phyloP scores from a whole-genome alignment of 2,113 vertebrate genomes.

The Nibea coibor region DNA sequence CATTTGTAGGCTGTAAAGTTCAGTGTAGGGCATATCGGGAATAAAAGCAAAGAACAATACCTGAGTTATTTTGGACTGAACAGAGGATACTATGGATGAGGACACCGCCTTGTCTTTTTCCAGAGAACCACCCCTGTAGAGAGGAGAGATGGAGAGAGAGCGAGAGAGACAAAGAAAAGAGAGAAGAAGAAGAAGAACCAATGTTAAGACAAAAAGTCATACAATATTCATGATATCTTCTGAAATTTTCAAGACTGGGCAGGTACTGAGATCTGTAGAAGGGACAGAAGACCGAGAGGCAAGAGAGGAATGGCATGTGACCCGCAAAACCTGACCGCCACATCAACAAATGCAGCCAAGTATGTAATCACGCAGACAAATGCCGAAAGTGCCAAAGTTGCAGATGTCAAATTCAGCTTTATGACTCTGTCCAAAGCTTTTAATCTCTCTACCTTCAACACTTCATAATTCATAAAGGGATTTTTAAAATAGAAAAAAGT shows the following conservation, averaged over 20 bases:
- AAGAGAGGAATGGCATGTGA: conserved; percentile 7
- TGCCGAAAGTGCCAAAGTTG: not conserved
- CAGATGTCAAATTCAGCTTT: not conserved
- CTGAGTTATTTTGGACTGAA: conserved; percentile 99
- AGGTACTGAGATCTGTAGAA: conserved; percentile 3
- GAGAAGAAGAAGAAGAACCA: conserved; percentile 37
- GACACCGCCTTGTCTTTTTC: conserved; percentile 96
- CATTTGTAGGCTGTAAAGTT: conserved; percentile 22
- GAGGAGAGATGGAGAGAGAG: conserved; percentile 18
- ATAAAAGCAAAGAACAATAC: conserved; percentile 80
- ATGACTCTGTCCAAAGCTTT: conserved; percentile 25
- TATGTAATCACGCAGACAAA: conserved; percentile 25
- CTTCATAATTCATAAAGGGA: conserved; percentile 50
- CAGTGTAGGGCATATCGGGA: conserved; percentile 21
- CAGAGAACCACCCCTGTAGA: conserved; percentile 90
- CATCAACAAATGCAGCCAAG: conserved; percentile 25
- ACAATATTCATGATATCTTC: conserved; percentile 66
- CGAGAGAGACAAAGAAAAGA: conserved; percentile 11
- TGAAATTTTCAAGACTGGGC: conserved; percentile 54
- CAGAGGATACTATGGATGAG: conserved; percentile 94
- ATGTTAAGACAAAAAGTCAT: conserved; percentile 58
- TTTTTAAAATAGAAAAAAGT: conserved; percentile 30
- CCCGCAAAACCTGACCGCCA: conserved; percentile 21
- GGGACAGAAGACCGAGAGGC: not conserved
- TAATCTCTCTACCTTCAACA: conserved; percentile 13